Evolutionary conservation across 2,888 invertebrate species (phyloP).

Genomic region (Nomada ruficornis): DNA sequence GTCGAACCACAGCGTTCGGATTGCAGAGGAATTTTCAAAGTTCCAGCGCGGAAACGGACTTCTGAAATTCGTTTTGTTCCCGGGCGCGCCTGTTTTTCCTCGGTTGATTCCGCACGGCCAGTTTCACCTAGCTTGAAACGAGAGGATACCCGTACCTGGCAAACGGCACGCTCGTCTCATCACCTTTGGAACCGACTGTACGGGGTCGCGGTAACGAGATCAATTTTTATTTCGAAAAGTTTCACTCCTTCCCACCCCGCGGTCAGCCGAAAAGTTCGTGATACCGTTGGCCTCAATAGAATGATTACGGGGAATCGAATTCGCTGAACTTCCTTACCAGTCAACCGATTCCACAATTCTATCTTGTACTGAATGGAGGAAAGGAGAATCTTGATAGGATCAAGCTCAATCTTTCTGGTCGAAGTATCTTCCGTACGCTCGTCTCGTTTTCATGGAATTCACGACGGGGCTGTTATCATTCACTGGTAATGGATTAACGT

Average conservation of each 20-base stretch:
- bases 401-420: constrained; percentile 12
- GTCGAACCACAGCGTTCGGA: constrained; percentile 1
- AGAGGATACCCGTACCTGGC: constrained; percentile 13
- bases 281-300: constrained; percentile 27
- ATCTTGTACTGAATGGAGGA: constrained; percentile 14
- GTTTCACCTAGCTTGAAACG: constrained; percentile 6
- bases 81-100: constrained; percentile 24
- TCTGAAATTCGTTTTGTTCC: constrained; percentile 51
- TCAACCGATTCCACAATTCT: constrained; percentile 44
- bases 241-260: constrained; percentile 31
- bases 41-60: constrained; percentile 42
- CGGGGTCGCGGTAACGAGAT: constrained; percentile 43
- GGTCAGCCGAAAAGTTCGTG: constrained; percentile 31
- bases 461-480: background rate
- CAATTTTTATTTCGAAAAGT: constrained; percentile 70
- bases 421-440: background rate
- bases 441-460: background rate
- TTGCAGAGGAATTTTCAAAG: constrained; percentile 47
- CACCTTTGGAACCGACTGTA: constrained; percentile 21
- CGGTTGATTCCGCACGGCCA: constrained; percentile 3
- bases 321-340: constrained; percentile 38
- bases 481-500: background rate
- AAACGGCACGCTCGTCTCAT: constrained; percentile 41
- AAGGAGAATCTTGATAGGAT: constrained; percentile 22
- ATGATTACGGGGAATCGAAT: constrained; percentile 60